Evolutionary conservation across 92 coral and sea anemone genomes (phyloP).

Genomic region (Umimayanthus chanpuru): DNA sequence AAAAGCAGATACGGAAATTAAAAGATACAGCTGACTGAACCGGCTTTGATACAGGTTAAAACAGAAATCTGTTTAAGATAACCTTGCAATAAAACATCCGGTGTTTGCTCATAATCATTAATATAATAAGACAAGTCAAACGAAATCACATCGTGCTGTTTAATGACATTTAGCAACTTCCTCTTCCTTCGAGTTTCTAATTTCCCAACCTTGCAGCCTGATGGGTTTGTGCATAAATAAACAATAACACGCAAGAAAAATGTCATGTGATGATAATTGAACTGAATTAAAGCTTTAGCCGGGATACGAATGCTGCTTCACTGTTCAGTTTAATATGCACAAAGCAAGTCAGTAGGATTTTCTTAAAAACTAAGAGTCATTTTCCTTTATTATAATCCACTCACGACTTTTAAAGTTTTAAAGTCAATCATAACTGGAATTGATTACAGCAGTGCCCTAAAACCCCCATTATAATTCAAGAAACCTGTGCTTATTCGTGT

Average conservation of each 20-base stretch:
- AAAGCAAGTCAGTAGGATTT: too few relatives aligned
- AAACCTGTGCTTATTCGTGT: too few relatives aligned
- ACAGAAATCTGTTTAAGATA: constrained; percentile 44
- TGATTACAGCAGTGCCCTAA: too few relatives aligned
- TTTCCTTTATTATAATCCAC: too few relatives aligned
- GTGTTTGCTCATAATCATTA: constrained; percentile 18
- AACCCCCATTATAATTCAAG: too few relatives aligned
- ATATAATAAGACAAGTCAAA: not conserved
- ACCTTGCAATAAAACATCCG: constrained; percentile 30
- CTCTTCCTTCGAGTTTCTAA: not conserved
- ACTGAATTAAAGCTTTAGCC: not conserved
- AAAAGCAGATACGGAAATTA: constrained; percentile 39
- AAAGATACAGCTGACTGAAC: constrained; percentile 20
- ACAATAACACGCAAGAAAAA: not conserved
- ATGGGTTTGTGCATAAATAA: not conserved
- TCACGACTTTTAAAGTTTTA: too few relatives aligned
- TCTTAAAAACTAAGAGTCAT: too few relatives aligned
- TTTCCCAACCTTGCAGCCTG: not conserved
- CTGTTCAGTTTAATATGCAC: not conserved
- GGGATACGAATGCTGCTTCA: not conserved
- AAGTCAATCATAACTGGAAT: too few relatives aligned
- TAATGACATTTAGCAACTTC: not conserved
- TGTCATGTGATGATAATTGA: not conserved
- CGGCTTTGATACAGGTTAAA: constrained; percentile 20
- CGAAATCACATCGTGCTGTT: constrained; percentile 13